These are phyloP conservation scores for Elmis aenea DNA, from an alignment of 2,888 invertebrate genomes.

Conservation along the genomic window DNA sequence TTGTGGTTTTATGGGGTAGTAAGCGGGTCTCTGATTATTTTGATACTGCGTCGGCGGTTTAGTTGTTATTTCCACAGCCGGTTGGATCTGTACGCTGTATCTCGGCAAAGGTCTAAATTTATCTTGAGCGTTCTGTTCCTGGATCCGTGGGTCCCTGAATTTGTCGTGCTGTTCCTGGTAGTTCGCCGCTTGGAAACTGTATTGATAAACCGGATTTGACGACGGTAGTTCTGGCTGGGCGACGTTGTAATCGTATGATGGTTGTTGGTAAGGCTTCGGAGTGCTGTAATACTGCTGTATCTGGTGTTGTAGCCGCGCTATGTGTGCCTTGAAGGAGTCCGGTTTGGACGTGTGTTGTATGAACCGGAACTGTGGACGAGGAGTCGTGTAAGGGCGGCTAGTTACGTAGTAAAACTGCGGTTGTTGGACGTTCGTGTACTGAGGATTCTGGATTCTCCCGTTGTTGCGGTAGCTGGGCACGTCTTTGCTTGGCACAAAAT, in stretches of 20 bases:
- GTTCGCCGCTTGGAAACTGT: slow-evolving; percentile 62
- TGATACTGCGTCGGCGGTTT: slow-evolving; percentile 25
- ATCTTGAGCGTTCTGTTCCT: slow-evolving; percentile 17
- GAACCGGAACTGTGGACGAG: slow-evolving; percentile 34
- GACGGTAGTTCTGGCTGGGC: slow-evolving; percentile 53
- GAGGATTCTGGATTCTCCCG: slow-evolving; percentile 15
- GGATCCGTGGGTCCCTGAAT: slow-evolving; percentile 5
- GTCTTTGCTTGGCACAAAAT: slow-evolving; percentile 27
- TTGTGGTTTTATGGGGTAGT: slow-evolving; percentile 16
- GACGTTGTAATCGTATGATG: slow-evolving; percentile 49
- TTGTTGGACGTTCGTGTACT: no score
- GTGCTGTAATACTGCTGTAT: slow-evolving; percentile 57
- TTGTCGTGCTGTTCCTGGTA: slow-evolving; percentile 48
- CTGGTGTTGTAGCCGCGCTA: slow-evolving; percentile 61
- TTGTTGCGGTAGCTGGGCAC: slow-evolving; percentile 15
- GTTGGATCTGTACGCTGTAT: slow-evolving; percentile 44
- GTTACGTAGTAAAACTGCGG: slow-evolving; percentile 40
- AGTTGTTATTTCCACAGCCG: slow-evolving; percentile 40
- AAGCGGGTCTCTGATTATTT: slow-evolving; percentile 20
- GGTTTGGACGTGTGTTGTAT: slow-evolving; percentile 40
- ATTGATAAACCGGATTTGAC: slow-evolving; percentile 65
- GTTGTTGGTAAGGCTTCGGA: slow-evolving; percentile 46
- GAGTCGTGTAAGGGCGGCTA: slow-evolving; percentile 29
- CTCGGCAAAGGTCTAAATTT: slow-evolving; percentile 36
- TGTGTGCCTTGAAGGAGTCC: slow-evolving; percentile 60